Evolutionary conservation across 2,888 invertebrate species (phyloP).

Genomic region (Villa cingulata): DNA sequence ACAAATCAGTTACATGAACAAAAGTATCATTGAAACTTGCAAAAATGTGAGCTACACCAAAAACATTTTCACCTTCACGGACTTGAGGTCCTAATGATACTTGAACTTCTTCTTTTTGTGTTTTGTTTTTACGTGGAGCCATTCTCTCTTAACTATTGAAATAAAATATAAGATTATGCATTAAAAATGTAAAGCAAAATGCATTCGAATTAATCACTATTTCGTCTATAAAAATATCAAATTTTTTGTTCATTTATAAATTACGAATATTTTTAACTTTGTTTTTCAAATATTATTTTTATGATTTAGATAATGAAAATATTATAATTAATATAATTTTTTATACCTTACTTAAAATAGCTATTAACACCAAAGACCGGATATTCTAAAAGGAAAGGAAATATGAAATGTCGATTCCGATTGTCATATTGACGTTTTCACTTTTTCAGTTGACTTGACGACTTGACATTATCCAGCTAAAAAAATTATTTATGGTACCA

Average conservation of each 20-base stretch:
- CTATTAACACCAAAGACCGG: neutral
- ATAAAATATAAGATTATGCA: too few relatives aligned
- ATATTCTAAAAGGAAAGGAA: constrained; percentile 1
- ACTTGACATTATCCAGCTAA: too few relatives aligned
- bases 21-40: constrained; percentile 99
- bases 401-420: neutral
- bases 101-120: constrained; percentile 92
- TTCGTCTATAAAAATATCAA: too few relatives aligned
- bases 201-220: too few relatives aligned
- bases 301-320: neutral
- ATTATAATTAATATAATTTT: neutral
- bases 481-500: too few relatives aligned
- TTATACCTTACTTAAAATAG: neutral
- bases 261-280: neutral
- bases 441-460: too few relatives aligned
- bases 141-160: constrained; percentile 38
- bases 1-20: constrained; percentile 98
- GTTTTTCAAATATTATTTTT: neutral
- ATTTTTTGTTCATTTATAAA: too few relatives aligned
- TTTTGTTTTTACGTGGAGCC: constrained; percentile 97
- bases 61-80: constrained; percentile 92
- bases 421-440: too few relatives aligned
- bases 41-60: constrained; percentile 98
- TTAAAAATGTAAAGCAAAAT: too few relatives aligned
- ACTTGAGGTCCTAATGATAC: constrained; percentile 92